Evolutionary conservation across 1,140 invertebrate genomes (phyloP).

Genomic region (Saccostrea echinata): DNA sequence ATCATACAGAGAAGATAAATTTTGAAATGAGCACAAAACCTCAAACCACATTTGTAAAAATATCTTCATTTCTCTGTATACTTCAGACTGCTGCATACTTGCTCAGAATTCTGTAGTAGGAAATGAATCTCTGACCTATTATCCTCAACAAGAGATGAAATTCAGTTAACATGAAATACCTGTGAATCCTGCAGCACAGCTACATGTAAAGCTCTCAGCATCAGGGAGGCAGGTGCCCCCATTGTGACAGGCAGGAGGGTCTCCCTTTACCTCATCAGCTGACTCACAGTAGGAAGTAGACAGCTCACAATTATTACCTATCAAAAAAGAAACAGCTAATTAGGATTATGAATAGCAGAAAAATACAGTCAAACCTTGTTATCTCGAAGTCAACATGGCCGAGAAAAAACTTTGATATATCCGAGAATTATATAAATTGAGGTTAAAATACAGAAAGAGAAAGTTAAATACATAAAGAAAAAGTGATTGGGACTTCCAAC

Average conservation of each 20-base stretch:
- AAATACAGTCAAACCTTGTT: not conserved
- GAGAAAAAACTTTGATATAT: no score
- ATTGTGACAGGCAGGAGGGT: constrained; percentile 62
- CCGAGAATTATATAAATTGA: no score
- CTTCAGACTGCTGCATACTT: no score
- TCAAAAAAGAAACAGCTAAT: constrained; percentile 28
- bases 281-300: constrained; percentile 64
- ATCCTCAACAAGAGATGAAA: not conserved
- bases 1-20: no score
- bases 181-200: constrained; percentile 64
- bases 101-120: no score
- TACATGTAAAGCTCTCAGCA: constrained; percentile 79
- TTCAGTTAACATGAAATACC: constrained; percentile 48
- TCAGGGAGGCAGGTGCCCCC: constrained; percentile 76
- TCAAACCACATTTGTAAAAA: no score
- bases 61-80: no score
- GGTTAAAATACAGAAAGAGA: no score
- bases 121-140: no score
- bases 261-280: constrained; percentile 41
- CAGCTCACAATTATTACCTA: constrained; percentile 68
- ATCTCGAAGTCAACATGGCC: not conserved
- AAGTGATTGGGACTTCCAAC: not conserved
- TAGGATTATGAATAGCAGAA: not conserved
- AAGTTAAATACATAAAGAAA: not conserved
- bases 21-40: no score